A percentile compares a stretch with the other conserved stretches of the same genome.
Evolutionary conservation across 92 coral and sea anemone species (phyloP).

Genomic region (Epizoanthus rinbou): DNA sequence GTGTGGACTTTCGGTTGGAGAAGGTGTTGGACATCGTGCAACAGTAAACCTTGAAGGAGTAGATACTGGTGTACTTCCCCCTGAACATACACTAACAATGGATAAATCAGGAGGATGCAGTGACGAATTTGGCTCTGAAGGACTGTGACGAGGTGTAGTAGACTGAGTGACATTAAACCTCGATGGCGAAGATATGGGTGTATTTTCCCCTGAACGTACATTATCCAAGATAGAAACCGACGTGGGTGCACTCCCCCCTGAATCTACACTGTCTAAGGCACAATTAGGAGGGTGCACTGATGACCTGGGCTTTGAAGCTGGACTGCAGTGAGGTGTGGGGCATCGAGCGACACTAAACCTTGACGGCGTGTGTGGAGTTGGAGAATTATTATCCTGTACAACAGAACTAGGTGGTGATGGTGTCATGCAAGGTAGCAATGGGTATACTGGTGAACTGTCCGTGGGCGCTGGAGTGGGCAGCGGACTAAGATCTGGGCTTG

Average conservation of each 20-base stretch:
- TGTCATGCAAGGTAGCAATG: not conserved
- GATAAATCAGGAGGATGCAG: slow-evolving; percentile 13
- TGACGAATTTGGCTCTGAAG: slow-evolving; percentile 3
- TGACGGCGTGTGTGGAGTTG: not conserved
- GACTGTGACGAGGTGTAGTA: not conserved
- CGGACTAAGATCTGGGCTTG: slow-evolving; percentile 40
- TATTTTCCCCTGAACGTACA: not conserved
- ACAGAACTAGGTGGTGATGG: not conserved
- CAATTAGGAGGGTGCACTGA: slow-evolving; percentile 11
- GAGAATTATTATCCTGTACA: not conserved
- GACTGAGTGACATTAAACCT: not conserved
- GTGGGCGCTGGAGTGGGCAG: slow-evolving; percentile 30
- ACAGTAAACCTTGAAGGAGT: slow-evolving; percentile 22
- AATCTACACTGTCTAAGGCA: not conserved
- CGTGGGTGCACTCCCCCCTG: not conserved
- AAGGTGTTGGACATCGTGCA: slow-evolving; percentile 27
- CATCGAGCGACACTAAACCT: slow-evolving; percentile 15
- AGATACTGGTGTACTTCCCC: slow-evolving; percentile 9
- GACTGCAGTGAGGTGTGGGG: not conserved
- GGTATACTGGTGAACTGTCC: not conserved
- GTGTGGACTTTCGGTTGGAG: not conserved
- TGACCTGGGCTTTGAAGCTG: not conserved
- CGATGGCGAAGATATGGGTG: not conserved
- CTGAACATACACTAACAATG: not conserved
- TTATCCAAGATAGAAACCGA: not conserved